Evolutionary conservation across 2,888 invertebrate genomes (phyloP), one percentile per base, ranked within the genome.

Genomic region (Meganola albula): DNA sequence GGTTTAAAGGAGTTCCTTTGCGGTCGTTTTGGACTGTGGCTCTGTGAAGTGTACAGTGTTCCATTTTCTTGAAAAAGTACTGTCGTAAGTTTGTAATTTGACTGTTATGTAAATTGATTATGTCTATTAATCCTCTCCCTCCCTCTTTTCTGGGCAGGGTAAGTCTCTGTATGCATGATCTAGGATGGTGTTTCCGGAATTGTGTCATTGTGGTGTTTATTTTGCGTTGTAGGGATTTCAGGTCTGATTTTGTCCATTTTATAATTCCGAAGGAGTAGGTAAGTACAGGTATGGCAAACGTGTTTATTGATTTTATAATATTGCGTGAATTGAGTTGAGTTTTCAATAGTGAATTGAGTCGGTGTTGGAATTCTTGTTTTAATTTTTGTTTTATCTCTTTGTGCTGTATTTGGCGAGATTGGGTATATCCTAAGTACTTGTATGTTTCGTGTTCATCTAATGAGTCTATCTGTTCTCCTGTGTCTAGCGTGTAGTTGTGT

Each of bases 191-290:
- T 39, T 47, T 50, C 0, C 49, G 38, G 11, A 27, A 24, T 12
- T 27, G 31, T 6, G 39, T 43, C 30, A 46, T 18, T 13, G 25
- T 12, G n/a, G 25, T 25, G 9, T 25, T 25, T 5, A 25, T 25
- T 2, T n/a, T 12, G 12, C 34, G 37, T 10, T 44, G 40, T 9
- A 40, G 9, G 1, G 10, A 20, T 18, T 37, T 28, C 1, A 41
- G 23, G 7, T 45, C 40, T 3, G 44, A 12, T 31, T 47, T 34
- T 9, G 28, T 18, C 47, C 47, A 47, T 4, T 32, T 37, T 13
- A 47, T 43, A 2, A 50, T 33, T 1, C 40, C 42, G 23, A 50
- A 46, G 3, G 40, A 47, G 12, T 45, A 46, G 2, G 43, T 45
- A 0, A 45, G 33, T 4, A 51, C 12, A 4, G 44, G 42, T 5